Evolutionary conservation across 2,797 vertebrate genomes (phyloP).

Genomic region (Harpagifer antarcticus): DNA sequence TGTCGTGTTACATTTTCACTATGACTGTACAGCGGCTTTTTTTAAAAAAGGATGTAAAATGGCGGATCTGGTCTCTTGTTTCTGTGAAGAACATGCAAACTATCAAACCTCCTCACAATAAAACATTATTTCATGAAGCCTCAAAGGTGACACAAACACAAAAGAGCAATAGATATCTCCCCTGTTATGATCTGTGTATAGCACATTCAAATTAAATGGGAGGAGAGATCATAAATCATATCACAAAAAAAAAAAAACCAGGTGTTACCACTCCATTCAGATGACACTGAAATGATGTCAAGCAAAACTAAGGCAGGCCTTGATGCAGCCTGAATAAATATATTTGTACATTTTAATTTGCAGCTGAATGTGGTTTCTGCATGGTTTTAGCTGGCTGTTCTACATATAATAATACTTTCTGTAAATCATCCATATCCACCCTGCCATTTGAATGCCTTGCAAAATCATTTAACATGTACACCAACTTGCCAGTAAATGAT

Average conservation of each 20-base stretch:
- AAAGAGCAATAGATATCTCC: slow-evolving; percentile 2
- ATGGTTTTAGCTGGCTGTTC: slow-evolving; percentile 40
- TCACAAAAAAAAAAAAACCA: slow-evolving; percentile 8
- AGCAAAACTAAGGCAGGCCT: slow-evolving; percentile 25
- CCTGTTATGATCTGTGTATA: slow-evolving; percentile 10
- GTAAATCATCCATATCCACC: slow-evolving; percentile 24
- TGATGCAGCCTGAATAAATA: neutral
- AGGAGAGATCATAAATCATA: slow-evolving; percentile 24
- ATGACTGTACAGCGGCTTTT: slow-evolving; percentile 37
- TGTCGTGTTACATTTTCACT: slow-evolving; percentile 31
- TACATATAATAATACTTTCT: slow-evolving; percentile 20
- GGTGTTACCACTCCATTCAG: neutral
- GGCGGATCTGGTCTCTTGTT: slow-evolving; percentile 43
- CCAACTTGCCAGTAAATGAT: neutral
- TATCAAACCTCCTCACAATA: slow-evolving; percentile 25
- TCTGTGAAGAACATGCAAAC: slow-evolving; percentile 21
- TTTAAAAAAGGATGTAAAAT: slow-evolving; percentile 17
- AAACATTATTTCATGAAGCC: slow-evolving; percentile 14
- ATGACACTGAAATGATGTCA: slow-evolving; percentile 22
- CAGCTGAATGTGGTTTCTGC: slow-evolving; percentile 62
- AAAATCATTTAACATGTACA: neutral
- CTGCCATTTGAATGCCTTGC: slow-evolving; percentile 15
- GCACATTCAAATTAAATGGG: slow-evolving; percentile 32
- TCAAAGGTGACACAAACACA: neutral
- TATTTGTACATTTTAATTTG: slow-evolving; percentile 35